Percentiles rank a stretch among this genome's conserved stretches.
Conservation (phyloP, 2,113 vertebrate genomes). For the Calyptomena viridis region DNA sequence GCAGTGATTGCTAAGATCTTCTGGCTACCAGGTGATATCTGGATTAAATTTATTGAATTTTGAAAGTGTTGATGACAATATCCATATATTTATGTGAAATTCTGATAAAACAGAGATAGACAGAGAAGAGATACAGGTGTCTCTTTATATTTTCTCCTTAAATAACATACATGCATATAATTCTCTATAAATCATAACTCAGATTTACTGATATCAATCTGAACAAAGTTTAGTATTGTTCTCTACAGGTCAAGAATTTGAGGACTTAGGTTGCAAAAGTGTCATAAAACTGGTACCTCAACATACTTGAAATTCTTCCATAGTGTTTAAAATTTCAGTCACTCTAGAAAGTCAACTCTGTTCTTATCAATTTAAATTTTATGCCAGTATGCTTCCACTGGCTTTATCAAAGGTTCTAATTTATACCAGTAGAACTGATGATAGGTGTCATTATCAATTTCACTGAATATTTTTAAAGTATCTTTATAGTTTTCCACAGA, state of each 20-base stretch:
- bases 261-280: not conserved
- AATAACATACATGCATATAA: not conserved
- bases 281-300: not conserved
- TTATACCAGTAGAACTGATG: not conserved
- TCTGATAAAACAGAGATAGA: not conserved
- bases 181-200: not conserved
- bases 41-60: not conserved
- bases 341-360: not conserved
- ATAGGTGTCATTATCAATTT: not conserved
- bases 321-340: not conserved
- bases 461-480: not conserved
- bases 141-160: not conserved
- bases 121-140: not conserved
- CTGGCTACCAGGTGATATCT: not conserved
- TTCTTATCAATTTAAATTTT: not conserved
- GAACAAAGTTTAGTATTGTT: not conserved
- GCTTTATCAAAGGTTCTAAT: not conserved
- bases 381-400: fast-evolving
- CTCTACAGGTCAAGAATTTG: not conserved
- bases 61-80: not conserved
- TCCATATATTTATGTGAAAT: not conserved
- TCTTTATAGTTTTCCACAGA: not conserved
- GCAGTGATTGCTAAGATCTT: not conserved
- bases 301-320: not conserved
- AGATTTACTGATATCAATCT: not conserved